Conservation (phyloP, 2,888 invertebrate species). For the Eupithecia exiguata region DNA sequence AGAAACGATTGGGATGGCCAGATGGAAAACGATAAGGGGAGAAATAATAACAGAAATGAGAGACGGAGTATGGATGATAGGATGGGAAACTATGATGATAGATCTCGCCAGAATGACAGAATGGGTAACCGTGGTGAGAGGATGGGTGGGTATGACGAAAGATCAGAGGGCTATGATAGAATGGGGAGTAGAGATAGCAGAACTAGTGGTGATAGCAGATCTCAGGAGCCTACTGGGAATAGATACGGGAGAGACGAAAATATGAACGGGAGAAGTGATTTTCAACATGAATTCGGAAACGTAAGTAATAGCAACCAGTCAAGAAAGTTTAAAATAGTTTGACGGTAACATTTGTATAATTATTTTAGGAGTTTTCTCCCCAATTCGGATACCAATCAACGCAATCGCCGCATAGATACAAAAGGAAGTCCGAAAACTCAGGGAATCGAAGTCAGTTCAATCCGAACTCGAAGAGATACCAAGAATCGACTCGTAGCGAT, state of each 20-base stretch:
- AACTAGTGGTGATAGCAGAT: conserved; percentile 39
- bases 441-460: conserved; percentile 78
- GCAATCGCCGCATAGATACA: conserved; percentile 60
- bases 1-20: conserved; percentile 55
- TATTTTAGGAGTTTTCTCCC: conserved; percentile 53
- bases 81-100: conserved; percentile 44
- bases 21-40: conserved; percentile 45
- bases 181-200: conserved; percentile 44
- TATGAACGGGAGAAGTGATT: conserved; percentile 57
- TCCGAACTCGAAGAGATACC: conserved; percentile 63
- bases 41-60: conserved; percentile 49
- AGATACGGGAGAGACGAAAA: conserved; percentile 48
- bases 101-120: conserved; percentile 36
- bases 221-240: conserved; percentile 43
- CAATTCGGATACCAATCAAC: conserved; percentile 58
- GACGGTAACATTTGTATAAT: background rate
- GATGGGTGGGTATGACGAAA: conserved; percentile 35
- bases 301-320: conserved; percentile 55
- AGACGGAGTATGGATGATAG: conserved; percentile 48
- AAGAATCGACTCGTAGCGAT: conserved; percentile 54
- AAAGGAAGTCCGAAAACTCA: conserved; percentile 65
- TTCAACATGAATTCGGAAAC: conserved; percentile 60
- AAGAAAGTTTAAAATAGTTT: background rate
- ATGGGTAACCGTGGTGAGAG: conserved; percentile 42
- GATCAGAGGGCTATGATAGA: conserved; percentile 3